Percentiles rank a stretch among this genome's conserved stretches.
Evolutionary conservation across 1,140 invertebrate genomes (phyloP).

Genomic region (Phocides pigmalion): DNA sequence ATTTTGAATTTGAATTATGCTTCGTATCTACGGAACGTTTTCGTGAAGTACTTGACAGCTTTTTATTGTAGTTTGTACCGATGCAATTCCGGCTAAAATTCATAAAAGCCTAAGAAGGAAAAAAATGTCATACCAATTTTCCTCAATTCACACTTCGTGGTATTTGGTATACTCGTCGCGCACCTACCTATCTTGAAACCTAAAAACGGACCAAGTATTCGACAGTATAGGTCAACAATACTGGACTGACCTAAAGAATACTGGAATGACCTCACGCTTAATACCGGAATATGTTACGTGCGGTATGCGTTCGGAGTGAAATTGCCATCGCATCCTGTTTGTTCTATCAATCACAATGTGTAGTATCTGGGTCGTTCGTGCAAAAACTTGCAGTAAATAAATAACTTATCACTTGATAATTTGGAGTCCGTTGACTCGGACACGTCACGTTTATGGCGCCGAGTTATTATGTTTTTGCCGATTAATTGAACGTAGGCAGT

Average conservation of each 20-base stretch:
- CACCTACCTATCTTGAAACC: not conserved
- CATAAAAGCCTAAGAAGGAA: not conserved
- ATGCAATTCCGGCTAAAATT: not conserved
- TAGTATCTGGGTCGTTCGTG: slow-evolving; percentile 51
- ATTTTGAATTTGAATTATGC: too few relatives aligned
- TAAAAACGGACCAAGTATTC: not conserved
- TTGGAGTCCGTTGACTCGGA: slow-evolving; percentile 56
- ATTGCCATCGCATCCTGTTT: slow-evolving; percentile 50
- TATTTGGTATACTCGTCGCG: not conserved
- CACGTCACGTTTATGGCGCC: slow-evolving; percentile 45
- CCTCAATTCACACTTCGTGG: slow-evolving; percentile 6
- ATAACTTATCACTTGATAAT: slow-evolving; percentile 61
- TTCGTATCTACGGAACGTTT: too few relatives aligned
- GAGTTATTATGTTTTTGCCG: slow-evolving; percentile 34
- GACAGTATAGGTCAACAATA: not conserved
- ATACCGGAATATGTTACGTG: slow-evolving; percentile 39
- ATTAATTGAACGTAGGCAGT: slow-evolving; percentile 8
- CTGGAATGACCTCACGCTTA: slow-evolving; percentile 15
- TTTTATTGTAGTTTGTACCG: too few relatives aligned
- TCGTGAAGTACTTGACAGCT: too few relatives aligned
- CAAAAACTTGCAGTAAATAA: slow-evolving; percentile 55
- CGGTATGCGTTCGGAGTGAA: slow-evolving; percentile 37
- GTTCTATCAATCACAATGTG: slow-evolving; percentile 53
- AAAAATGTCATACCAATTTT: not conserved
- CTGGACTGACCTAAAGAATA: slow-evolving; percentile 14